A percentile compares a stretch with the other conserved stretches of the same genome.
Evolutionary conservation across 2,888 invertebrate genomes (phyloP).

Genomic region (Caradrina kadenii): DNA sequence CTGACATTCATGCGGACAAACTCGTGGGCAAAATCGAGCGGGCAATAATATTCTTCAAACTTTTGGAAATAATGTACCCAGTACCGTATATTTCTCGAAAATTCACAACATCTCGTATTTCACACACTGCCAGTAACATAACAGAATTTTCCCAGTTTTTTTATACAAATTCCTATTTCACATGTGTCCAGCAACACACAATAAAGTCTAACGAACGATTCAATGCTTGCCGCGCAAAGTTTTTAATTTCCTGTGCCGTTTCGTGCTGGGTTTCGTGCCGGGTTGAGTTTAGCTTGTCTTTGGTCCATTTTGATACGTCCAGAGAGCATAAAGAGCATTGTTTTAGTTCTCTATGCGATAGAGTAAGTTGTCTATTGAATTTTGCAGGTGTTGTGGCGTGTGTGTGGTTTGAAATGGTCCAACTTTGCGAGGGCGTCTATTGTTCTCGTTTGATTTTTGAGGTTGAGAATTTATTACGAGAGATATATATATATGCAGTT

Average conservation of each 20-base stretch:
- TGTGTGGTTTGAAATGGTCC: conserved; percentile 13
- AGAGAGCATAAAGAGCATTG: conserved; percentile 41
- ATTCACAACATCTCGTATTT: too few species aligned
- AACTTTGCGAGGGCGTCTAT: conserved; percentile 9
- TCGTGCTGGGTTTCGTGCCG: conserved; percentile 25
- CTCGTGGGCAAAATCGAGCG: too few species aligned
- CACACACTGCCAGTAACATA: too few species aligned
- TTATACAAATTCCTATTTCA: conserved; percentile 12
- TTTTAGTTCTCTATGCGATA: conserved; percentile 59
- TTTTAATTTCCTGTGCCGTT: conserved; percentile 63
- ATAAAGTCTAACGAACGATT: conserved; percentile 32
- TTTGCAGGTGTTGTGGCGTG: conserved; percentile 29
- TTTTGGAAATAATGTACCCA: too few species aligned
- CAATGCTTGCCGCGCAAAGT: conserved; percentile 53
- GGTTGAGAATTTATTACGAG: conserved; percentile 16
- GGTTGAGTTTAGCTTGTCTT: conserved; percentile 55
- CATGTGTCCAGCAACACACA: conserved; percentile 17
- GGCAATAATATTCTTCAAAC: too few species aligned
- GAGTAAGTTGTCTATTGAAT: conserved; percentile 51
- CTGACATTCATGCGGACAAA: too few species aligned
- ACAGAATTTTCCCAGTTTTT: conserved; percentile 5
- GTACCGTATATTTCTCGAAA: too few species aligned
- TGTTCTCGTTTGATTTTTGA: conserved; percentile 21
- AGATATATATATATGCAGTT: too few species aligned
- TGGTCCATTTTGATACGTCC: conserved; percentile 58